Conservation (phyloP, 2,797 vertebrate species). For the Pseudomugil tenellus region DNA sequence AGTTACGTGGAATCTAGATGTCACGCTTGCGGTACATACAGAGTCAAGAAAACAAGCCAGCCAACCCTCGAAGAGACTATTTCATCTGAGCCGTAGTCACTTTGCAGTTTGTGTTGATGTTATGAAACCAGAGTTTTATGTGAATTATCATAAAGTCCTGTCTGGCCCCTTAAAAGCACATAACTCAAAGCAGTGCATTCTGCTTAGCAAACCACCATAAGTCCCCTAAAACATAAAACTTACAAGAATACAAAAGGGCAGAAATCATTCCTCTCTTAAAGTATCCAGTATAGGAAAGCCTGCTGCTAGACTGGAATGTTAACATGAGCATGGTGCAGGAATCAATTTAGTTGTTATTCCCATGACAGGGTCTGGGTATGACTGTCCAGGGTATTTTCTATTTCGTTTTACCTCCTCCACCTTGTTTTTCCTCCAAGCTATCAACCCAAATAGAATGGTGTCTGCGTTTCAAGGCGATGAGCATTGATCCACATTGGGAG, state of each 20-base stretch:
- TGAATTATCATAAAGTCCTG: slow-evolving; percentile 48
- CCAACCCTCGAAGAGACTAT: slow-evolving; percentile 25
- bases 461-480: slow-evolving; percentile 73
- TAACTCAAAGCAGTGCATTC: slow-evolving; percentile 24
- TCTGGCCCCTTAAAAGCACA: slow-evolving; percentile 24
- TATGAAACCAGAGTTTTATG: slow-evolving; percentile 25
- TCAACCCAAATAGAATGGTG: slow-evolving; percentile 78
- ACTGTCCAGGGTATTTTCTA: slow-evolving; percentile 69
- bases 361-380: slow-evolving; percentile 50
- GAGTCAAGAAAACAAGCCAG: slow-evolving; percentile 37
- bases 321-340: slow-evolving; percentile 69
- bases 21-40: slow-evolving; percentile 31
- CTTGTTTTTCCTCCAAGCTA: slow-evolving; percentile 73
- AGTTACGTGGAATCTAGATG: slow-evolving; percentile 56
- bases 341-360: slow-evolving; percentile 78
- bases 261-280: slow-evolving; percentile 36
- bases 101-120: slow-evolving; percentile 34
- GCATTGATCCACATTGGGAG: slow-evolving; percentile 78
- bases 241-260: slow-evolving; percentile 30
- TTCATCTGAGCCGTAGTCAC: slow-evolving; percentile 28
- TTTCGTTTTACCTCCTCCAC: slow-evolving; percentile 75
- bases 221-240: slow-evolving; percentile 38
- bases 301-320: slow-evolving; percentile 59
- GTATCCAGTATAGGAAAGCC: slow-evolving; percentile 39
- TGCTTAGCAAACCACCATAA: slow-evolving; percentile 48